Evolutionary conservation across 1,140 invertebrate genomes (phyloP), one percentile per base, ranked within the genome.

Genomic region (Drosophila obscura): DNA sequence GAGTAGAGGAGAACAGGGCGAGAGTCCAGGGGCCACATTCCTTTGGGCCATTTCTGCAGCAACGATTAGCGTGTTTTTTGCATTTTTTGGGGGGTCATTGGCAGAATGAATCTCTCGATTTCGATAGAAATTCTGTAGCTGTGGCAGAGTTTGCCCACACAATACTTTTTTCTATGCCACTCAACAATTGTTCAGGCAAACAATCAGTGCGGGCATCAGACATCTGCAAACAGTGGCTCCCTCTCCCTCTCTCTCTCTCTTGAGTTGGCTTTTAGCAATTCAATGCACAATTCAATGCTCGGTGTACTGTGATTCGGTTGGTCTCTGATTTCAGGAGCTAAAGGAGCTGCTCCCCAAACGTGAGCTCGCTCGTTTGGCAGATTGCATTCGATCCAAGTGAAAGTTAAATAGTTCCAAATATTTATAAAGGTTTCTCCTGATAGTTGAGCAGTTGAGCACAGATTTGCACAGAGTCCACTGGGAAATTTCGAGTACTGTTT

Each of bases 61-160:
- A 56, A 43, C 63, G 72, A 76, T 75, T 76, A 76, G 63, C 72
- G 73, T 43, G n/a, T 67, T 67, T 75, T 24, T 57, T 45, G 52
- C 39, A 68, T 57, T 73, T 73, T n/a, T 61, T 1, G 19, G 19
- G 69, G 41, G 35, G 35, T 39, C 35, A 13, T 39, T 39, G 35
- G 35, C 0, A 13, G 35, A 13, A 39, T 13, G 11, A 39, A 39
- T 39, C 35, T 4, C 35, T 13, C 31, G 31, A 31, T 9, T 31
- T 31, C 0, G 28, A 31, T 31, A 28, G 31, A 35, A 35, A 31
- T 31, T 31, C 28, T 8, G 31, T 35, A 8, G 8, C 8, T 8
- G 9, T 35, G 31, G 31, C 31, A 4, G 35, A 39, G 11, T 11
- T 13, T 39, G 4, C 19, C 60, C 24, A 22, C 26, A 39, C 28